Base-by-base conservation (phyloP, 2,888 invertebrate genomes). In the Digitonthophagus gazella region DNA sequence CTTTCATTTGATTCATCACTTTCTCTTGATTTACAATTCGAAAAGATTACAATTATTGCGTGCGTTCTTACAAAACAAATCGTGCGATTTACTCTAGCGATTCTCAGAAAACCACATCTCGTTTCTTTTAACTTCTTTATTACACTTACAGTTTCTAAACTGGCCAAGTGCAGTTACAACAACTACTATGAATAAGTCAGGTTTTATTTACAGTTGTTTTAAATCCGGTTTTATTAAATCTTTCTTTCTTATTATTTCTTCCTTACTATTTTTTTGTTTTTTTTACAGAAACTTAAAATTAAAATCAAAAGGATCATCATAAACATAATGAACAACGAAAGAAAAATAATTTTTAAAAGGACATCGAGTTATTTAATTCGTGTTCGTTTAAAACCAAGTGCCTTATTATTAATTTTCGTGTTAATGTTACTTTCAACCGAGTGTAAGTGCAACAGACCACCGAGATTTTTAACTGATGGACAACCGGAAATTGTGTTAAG, bases 401-500 rank as follows among this genome's bases (percentile, higher is more conserved):
- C 19, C 15, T 14, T 68, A 2, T 14, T 65, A 2, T 11, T 65
- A 20, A 16, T 61, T 61, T 19, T 61, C 6, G 19, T 57, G 5
- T 8, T 61, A 19, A 54, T 55, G 61, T 61, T 58, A n/a, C 14
- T 69, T 56, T 22, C 57, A 57, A 70, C 54, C 64, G 28, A 44
- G 28, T 44, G 28, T 44, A 44, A 44, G 28, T 86, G 87, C 72
- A 95, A 95, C 85, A 88, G 90, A 77, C 93, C 95, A 61, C 95
- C 95, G n/a, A 87, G 92, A 72, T 96, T 96, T 83, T 86, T 94
- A 69, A 92, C 92, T 80, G 93, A 94, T 78, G 93, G 93, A 71
- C 93, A 94, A 83, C 93, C 93, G 74, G 96, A 96, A 86, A 96
- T 96, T 77, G 95, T 96, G 73, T 87, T 96, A 77, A 88, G 94